Percentiles rank a stretch among this genome's conserved stretches.
Conservation (phyloP, 2,888 invertebrate species). For the Trilocha varians region DNA sequence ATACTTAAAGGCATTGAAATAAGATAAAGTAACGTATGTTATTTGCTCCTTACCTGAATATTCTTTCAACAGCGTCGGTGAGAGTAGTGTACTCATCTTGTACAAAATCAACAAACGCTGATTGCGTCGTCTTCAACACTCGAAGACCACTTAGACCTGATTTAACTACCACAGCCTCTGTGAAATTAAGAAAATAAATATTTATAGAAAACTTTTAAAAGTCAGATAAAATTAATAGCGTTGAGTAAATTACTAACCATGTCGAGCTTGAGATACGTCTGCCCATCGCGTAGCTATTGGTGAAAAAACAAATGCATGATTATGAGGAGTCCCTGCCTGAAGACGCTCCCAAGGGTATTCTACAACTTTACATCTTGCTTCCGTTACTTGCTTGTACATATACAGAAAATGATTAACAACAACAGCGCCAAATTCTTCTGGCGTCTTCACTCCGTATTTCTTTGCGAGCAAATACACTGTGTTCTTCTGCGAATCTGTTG, state of each 20-base stretch:
- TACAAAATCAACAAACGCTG: slow-evolving; percentile 85
- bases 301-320: slow-evolving; percentile 83
- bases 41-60: slow-evolving; percentile 74
- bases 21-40: too few relatives aligned
- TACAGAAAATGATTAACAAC: slow-evolving; percentile 82
- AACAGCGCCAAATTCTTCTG: slow-evolving; percentile 84
- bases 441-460: slow-evolving; percentile 82
- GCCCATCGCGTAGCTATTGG: slow-evolving; percentile 79
- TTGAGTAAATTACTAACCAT: slow-evolving; percentile 67
- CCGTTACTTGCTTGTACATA: slow-evolving; percentile 82
- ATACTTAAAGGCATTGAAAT: too few relatives aligned
- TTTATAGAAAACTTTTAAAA: background rate
- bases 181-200: slow-evolving; percentile 2
- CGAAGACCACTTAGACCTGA: slow-evolving; percentile 81
- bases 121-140: slow-evolving; percentile 86
- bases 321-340: slow-evolving; percentile 71
- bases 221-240: background rate
- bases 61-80: slow-evolving; percentile 82
- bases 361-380: slow-evolving; percentile 78
- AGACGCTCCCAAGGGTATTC: slow-evolving; percentile 86
- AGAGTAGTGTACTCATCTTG: slow-evolving; percentile 85
- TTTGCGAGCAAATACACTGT: slow-evolving; percentile 86
- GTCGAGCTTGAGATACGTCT: slow-evolving; percentile 77
- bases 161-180: slow-evolving; percentile 73
- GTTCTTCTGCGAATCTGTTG: slow-evolving; percentile 88